Percentiles rank a stretch among this genome's conserved stretches.
Evolutionary conservation across 2,888 invertebrate species (phyloP).

Genomic region (Cataglyphis livida): DNA sequence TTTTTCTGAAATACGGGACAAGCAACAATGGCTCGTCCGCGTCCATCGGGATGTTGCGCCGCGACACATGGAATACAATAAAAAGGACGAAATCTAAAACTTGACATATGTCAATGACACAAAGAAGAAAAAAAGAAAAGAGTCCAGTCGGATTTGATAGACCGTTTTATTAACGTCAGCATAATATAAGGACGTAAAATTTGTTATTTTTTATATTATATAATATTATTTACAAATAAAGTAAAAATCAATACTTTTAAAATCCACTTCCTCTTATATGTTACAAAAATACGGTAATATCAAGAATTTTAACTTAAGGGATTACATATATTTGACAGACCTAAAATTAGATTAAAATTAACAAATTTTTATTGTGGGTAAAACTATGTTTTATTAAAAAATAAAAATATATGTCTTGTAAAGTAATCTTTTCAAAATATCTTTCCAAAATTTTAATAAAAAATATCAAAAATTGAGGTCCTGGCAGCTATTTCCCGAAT

Average conservation of each 20-base stretch:
- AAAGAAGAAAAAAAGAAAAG: neutral
- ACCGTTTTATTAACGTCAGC: constrained; percentile 24
- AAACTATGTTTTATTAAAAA: no score
- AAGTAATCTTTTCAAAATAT: no score
- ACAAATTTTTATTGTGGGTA: no score
- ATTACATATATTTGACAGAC: no score
- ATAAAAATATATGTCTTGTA: no score
- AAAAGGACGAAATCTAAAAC: constrained; percentile 28
- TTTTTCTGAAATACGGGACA: constrained; percentile 44
- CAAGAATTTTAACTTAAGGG: neutral
- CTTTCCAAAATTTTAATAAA: no score
- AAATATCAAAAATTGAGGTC: no score
- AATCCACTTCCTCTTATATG: neutral
- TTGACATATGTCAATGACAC: constrained; percentile 51
- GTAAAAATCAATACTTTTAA: neutral
- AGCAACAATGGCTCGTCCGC: constrained; percentile 43
- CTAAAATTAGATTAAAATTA: no score
- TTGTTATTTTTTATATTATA: constrained; percentile 1
- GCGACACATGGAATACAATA: constrained; percentile 20
- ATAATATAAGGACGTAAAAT: constrained; percentile 13
- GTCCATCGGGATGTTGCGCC: constrained; percentile 23
- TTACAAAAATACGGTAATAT: neutral
- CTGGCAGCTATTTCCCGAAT: no score
- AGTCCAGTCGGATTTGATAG: neutral
- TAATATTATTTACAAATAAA: constrained; percentile 16